These are phyloP conservation scores for Atlantisia rogersi DNA, from an alignment of 2,113 vertebrate species.

Conservation along the genomic window DNA sequence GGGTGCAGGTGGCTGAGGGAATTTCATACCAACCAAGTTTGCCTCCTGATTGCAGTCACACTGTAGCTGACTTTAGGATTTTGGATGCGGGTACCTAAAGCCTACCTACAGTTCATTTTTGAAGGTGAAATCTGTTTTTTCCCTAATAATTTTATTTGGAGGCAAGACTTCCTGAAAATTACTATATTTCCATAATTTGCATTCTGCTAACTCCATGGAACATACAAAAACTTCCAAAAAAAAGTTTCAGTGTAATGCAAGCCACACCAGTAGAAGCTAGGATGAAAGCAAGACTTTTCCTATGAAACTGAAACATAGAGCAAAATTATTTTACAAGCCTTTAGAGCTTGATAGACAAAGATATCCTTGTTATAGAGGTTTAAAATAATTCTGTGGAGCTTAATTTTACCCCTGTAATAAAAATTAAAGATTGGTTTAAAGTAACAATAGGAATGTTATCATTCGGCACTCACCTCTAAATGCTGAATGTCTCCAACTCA, in stretches of 20 bases:
- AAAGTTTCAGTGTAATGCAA: not conserved
- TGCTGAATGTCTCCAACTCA: not conserved
- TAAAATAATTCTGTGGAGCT: not conserved
- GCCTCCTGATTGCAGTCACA: not conserved
- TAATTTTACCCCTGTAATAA: not conserved
- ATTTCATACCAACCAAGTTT: not conserved
- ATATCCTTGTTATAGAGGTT: not conserved
- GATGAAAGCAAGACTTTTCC: not conserved
- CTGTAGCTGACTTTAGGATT: not conserved
- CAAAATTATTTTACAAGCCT: not conserved
- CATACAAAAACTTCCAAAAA: not conserved
- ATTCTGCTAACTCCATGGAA: not conserved
- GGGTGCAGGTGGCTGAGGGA: not conserved
- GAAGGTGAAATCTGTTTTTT: rapidly evolving
- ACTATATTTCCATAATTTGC: not conserved
- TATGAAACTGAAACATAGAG: not conserved
- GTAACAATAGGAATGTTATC: not conserved
- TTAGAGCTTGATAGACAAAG: not conserved
- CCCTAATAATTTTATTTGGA: not conserved
- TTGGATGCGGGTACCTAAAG: not conserved
- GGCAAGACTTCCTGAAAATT: not conserved
- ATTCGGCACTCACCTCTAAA: not conserved
- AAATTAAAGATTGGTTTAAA: not conserved
- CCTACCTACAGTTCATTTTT: not conserved
- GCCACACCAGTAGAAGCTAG: not conserved